phyloP scores from a whole-genome alignment of 2,113 vertebrate species.

The Xerus inauris region DNA sequence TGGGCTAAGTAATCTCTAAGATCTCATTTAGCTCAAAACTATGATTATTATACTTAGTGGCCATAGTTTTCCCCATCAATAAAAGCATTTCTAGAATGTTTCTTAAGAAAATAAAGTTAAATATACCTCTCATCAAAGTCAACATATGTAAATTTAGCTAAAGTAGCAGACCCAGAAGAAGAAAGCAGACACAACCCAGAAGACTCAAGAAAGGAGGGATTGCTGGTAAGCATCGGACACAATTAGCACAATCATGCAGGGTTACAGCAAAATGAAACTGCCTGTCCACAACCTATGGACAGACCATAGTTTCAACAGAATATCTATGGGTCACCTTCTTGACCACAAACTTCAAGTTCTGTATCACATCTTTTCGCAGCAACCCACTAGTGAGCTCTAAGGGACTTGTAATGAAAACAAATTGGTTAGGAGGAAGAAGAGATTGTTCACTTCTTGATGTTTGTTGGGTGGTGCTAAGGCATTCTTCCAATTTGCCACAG shows the following conservation, averaged over 20 bases:
- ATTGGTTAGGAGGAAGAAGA: neutral
- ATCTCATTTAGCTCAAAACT: neutral
- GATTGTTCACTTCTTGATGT: no score
- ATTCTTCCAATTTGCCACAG: neutral
- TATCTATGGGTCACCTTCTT: neutral
- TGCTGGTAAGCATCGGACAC: neutral
- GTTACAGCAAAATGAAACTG: no score
- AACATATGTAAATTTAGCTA: neutral
- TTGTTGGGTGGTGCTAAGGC: neutral
- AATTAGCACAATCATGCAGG: neutral
- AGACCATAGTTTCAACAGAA: neutral
- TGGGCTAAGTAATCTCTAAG: neutral
- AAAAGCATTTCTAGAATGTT: neutral
- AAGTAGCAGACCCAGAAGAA: neutral
- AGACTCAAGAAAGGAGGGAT: neutral
- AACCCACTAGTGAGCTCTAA: neutral
- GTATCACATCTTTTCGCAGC: neutral
- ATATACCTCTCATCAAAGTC: neutral
- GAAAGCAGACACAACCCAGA: neutral
- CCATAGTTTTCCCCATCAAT: neutral
- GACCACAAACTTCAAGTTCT: neutral
- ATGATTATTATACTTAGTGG: neutral
- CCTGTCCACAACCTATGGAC: no score
- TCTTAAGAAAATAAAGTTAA: slow-evolving; percentile 14
- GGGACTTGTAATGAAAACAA: neutral